phyloP scores from a whole-genome alignment of 2,888 invertebrate genomes.

The Andrena haemorrhoa region DNA sequence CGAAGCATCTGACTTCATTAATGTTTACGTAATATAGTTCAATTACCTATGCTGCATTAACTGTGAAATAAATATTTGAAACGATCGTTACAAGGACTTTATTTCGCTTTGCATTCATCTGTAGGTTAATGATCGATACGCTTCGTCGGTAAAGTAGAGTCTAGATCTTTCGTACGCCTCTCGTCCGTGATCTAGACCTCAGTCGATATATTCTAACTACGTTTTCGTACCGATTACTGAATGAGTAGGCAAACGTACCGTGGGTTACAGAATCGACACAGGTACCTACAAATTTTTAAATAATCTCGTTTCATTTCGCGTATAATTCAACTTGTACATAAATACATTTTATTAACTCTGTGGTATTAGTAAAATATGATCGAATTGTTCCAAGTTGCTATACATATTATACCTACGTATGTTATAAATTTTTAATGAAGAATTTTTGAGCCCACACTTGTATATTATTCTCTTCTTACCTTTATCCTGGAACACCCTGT shows the following conservation, averaged over 20 bases:
- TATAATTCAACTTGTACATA: background rate
- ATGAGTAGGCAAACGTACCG: background rate
- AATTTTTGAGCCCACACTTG: too few species aligned
- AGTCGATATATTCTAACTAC: constrained; percentile 8
- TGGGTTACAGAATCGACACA: background rate
- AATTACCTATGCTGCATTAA: background rate
- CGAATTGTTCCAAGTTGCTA: background rate
- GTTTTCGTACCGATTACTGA: constrained; percentile 17
- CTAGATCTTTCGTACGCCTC: constrained; percentile 14
- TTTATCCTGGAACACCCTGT: too few species aligned
- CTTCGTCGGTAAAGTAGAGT: constrained; percentile 46
- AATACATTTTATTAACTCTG: background rate
- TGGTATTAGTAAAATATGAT: background rate
- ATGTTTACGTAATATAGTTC: background rate
- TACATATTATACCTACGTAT: too few species aligned
- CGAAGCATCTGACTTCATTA: background rate
- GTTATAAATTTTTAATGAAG: too few species aligned
- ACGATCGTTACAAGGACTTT: background rate
- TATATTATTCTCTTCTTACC: too few species aligned
- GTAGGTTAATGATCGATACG: background rate
- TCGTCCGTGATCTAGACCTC: constrained; percentile 21
- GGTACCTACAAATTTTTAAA: background rate
- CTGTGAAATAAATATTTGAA: background rate
- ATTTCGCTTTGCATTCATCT: background rate
- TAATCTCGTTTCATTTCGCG: background rate